Evolutionary conservation across 2,797 vertebrate genomes (phyloP).

Genomic region (Argya squamiceps): DNA sequence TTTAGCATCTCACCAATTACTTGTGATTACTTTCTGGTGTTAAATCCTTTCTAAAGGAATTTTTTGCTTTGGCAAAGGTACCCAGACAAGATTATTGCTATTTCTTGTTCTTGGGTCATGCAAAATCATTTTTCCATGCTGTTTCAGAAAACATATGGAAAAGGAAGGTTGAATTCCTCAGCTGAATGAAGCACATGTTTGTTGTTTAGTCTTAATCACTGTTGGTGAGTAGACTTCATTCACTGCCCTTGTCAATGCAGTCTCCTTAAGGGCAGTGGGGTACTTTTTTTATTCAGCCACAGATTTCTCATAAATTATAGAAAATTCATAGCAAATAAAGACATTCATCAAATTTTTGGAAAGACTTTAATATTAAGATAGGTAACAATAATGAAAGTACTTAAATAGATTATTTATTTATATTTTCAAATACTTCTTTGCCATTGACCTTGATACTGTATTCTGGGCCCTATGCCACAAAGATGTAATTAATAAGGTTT

Average conservation of each 20-base stretch:
- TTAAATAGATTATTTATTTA: neutral
- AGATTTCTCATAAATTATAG: neutral
- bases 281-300: neutral
- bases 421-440: neutral
- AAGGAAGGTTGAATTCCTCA: slow-evolving; percentile 22
- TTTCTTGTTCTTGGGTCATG: slow-evolving; percentile 8
- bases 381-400: neutral
- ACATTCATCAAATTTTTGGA: neutral
- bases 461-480: neutral
- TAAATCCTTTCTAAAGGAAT: neutral
- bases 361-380: neutral
- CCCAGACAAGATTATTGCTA: neutral
- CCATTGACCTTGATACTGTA: neutral
- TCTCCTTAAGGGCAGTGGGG: neutral
- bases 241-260: neutral
- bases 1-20: neutral
- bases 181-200: slow-evolving; percentile 45
- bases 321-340: neutral
- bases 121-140: neutral
- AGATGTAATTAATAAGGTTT: neutral
- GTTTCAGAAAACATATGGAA: slow-evolving; percentile 33
- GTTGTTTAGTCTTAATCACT: slow-evolving; percentile 23
- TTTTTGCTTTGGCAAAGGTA: slow-evolving; percentile 13
- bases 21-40: neutral
- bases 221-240: neutral